Percentiles rank a stretch among this genome's conserved stretches.
Evolutionary conservation across 2,113 vertebrate genomes (phyloP).

Genomic region (Corvus cornix): DNA sequence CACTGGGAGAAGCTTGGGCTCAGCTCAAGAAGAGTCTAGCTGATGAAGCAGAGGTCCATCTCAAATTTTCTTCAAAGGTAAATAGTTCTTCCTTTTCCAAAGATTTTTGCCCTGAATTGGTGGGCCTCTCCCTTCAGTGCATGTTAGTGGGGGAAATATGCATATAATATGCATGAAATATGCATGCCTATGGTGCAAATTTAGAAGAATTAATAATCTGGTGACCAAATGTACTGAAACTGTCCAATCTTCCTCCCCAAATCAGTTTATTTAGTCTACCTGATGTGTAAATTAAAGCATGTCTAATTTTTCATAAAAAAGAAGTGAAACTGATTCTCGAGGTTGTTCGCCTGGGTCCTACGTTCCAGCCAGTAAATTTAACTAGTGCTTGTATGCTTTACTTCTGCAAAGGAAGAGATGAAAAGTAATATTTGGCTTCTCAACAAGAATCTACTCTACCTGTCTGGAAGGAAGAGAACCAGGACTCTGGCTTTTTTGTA

Average conservation of each 20-base stretch:
- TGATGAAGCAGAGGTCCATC: slow-evolving; percentile 95
- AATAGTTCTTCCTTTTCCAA: not conserved
- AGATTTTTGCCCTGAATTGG: not conserved
- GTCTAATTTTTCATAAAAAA: not conserved
- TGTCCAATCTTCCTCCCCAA: not conserved
- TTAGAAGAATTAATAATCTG: not conserved
- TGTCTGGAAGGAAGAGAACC: not conserved
- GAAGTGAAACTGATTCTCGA: not conserved
- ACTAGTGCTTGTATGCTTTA: not conserved
- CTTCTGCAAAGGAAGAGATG: not conserved
- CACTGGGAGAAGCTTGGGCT: slow-evolving; percentile 92
- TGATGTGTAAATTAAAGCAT: not conserved
- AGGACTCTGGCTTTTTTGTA: not conserved
- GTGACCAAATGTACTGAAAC: not conserved
- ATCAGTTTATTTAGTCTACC: not conserved
- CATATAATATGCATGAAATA: too few species aligned
- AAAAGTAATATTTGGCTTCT: not conserved
- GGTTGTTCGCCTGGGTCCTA: not conserved
- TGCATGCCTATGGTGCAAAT: not conserved
- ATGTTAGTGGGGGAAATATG: not conserved
- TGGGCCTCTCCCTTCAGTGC: not conserved
- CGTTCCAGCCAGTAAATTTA: not conserved
- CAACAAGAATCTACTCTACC: not conserved
- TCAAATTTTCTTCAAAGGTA: slow-evolving; percentile 99
- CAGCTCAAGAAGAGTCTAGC: slow-evolving; percentile 96